phyloP scores from a whole-genome alignment of 2,797 vertebrate species.

The Amphiprion clarkii region DNA sequence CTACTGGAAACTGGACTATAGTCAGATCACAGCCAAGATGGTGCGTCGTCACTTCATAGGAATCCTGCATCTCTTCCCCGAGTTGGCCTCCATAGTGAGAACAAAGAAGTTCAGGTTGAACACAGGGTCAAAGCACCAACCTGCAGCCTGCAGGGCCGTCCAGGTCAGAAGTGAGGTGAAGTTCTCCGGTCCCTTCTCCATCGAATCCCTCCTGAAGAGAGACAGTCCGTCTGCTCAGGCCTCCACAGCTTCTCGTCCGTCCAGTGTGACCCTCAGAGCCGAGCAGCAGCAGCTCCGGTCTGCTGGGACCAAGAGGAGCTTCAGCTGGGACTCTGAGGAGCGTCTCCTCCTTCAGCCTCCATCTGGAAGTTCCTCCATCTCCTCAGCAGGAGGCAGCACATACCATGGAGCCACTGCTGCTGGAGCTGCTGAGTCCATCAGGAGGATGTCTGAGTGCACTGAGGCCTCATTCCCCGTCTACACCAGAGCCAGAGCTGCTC shows the following conservation, averaged over 20 bases:
- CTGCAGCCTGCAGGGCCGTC: slow-evolving; percentile 4
- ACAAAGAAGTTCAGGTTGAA: background rate
- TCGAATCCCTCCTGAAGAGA: slow-evolving; percentile 80
- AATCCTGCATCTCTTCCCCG: slow-evolving; percentile 74
- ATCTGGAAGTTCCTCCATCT: slow-evolving; percentile 12
- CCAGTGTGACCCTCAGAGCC: background rate
- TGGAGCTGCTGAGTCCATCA: slow-evolving; percentile 3
- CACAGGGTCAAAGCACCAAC: background rate
- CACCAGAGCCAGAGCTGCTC: slow-evolving; percentile 18
- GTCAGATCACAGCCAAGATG: slow-evolving; percentile 81
- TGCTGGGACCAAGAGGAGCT: slow-evolving; percentile 23
- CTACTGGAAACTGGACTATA: slow-evolving; percentile 82
- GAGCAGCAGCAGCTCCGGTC: slow-evolving; percentile 29
- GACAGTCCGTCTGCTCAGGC: slow-evolving; percentile 30
- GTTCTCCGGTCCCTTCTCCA: slow-evolving; percentile 81
- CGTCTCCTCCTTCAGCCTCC: slow-evolving; percentile 6
- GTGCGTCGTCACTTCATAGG: slow-evolving; percentile 81
- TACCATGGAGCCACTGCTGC: background rate
- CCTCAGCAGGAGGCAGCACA: slow-evolving; percentile 53
- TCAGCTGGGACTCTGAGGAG: slow-evolving; percentile 48
- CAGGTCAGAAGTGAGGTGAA: slow-evolving; percentile 1
- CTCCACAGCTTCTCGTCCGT: background rate
- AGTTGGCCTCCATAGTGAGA: slow-evolving; percentile 54
- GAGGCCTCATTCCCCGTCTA: slow-evolving; percentile 20
- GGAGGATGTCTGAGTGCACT: background rate